A percentile compares a stretch with the other conserved stretches of the same genome.
Conservation (phyloP, 1,140 invertebrate genomes). For the Oscheius sp. region DNA sequence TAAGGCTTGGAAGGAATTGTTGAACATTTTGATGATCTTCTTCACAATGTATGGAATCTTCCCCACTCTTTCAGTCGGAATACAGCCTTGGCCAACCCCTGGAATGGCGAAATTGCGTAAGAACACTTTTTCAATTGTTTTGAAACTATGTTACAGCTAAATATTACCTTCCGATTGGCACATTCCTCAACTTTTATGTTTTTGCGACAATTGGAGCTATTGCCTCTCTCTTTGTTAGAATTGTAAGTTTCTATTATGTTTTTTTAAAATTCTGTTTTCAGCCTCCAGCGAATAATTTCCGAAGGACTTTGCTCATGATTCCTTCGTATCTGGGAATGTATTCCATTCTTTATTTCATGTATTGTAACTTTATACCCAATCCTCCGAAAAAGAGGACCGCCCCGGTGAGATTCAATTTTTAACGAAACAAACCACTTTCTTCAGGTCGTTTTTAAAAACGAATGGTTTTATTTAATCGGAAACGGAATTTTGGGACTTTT, state of each 20-base stretch:
- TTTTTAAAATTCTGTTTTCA: background rate
- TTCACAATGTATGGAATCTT: constrained; percentile 2
- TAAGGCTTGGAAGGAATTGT: background rate
- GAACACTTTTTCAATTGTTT: background rate
- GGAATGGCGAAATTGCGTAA: background rate
- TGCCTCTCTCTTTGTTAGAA: background rate
- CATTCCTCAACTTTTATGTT: constrained; percentile 1
- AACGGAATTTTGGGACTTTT: background rate
- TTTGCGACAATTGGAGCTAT: background rate
- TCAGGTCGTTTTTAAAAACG: background rate
- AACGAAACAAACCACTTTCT: background rate
- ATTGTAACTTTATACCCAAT: background rate
- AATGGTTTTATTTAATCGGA: background rate
- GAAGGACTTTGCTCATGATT: background rate
- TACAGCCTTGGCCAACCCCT: background rate
- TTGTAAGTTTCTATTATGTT: background rate
- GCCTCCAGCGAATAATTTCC: background rate
- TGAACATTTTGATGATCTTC: background rate
- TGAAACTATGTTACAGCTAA: background rate
- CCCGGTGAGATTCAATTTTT: background rate
- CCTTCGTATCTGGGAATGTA: background rate
- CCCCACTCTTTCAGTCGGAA: background rate
- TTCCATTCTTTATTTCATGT: background rate
- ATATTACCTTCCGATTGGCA: background rate
- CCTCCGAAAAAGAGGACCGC: background rate